A percentile compares a stretch with the other conserved stretches of the same genome.
Conservation (phyloP, 2,888 invertebrate species). For the Seladonia tumulorum region DNA sequence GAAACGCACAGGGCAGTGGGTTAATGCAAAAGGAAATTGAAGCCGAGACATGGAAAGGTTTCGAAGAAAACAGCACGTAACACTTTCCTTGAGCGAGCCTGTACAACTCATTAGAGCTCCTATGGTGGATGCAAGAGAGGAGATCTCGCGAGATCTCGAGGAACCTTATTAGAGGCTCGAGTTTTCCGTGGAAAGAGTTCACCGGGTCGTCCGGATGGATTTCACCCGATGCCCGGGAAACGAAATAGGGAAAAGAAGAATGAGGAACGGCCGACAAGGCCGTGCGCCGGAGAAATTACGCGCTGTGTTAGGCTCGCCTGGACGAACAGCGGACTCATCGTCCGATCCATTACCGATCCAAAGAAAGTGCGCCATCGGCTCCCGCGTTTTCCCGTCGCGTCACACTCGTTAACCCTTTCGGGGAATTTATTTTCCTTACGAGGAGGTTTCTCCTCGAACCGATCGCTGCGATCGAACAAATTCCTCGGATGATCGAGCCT, state of each 20-base stretch:
- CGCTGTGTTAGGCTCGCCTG: slow-evolving; percentile 19
- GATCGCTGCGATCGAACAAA: not conserved
- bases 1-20: not conserved
- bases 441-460: slow-evolving; percentile 23
- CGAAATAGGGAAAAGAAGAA: slow-evolving; percentile 38
- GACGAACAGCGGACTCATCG: slow-evolving; percentile 35
- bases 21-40: slow-evolving; percentile 1
- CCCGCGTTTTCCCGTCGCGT: slow-evolving; percentile 32
- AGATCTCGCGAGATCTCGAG: not conserved
- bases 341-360: slow-evolving; percentile 57
- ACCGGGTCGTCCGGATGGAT: slow-evolving; percentile 73
- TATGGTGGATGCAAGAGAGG: not conserved
- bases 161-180: slow-evolving; percentile 6
- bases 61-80: not conserved
- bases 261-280: slow-evolving; percentile 73
- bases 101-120: slow-evolving; percentile 32
- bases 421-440: slow-evolving; percentile 28
- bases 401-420: slow-evolving; percentile 46
- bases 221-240: slow-evolving; percentile 66
- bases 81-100: not conserved
- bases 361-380: slow-evolving; percentile 61
- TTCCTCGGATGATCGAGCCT: not conserved
- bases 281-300: slow-evolving; percentile 72
- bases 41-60: not conserved
- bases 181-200: slow-evolving; percentile 76